Evolutionary conservation across 2,888 invertebrate species (phyloP).

Genomic region (Drosophila anceps): DNA sequence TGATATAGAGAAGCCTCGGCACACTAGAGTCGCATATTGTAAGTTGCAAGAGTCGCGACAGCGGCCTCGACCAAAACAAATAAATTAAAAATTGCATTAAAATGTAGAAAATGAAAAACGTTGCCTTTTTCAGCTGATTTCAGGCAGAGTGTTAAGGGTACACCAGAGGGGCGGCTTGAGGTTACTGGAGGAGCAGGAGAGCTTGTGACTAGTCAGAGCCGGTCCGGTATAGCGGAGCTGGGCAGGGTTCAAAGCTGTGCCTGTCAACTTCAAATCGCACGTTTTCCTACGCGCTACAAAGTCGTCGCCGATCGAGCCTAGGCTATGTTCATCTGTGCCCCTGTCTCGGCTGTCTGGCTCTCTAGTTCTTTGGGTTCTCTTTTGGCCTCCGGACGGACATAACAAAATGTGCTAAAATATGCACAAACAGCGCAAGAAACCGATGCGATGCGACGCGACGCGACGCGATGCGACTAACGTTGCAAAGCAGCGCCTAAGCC

Average conservation of each 20-base stretch:
- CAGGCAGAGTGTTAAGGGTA: constrained; percentile 28
- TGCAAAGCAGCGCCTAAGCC: constrained; percentile 47
- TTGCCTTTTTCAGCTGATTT: constrained; percentile 77
- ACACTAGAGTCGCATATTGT: constrained; percentile 33
- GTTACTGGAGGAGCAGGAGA: constrained; percentile 4
- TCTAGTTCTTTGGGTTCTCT: constrained; percentile 13
- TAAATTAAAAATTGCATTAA: constrained; percentile 82
- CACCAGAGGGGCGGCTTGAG: not conserved
- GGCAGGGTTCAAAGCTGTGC: constrained; percentile 72
- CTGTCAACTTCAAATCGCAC: constrained; percentile 82
- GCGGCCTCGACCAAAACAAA: constrained; percentile 70
- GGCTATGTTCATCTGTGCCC: constrained; percentile 33
- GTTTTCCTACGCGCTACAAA: constrained; percentile 79
- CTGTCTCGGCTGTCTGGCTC: constrained; percentile 30
- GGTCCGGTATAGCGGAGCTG: constrained; percentile 37
- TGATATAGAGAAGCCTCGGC: constrained; percentile 55
- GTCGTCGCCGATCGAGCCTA: constrained; percentile 57
- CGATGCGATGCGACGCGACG: constrained; percentile 29
- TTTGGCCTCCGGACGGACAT: constrained; percentile 39
- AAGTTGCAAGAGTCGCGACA: constrained; percentile 44
- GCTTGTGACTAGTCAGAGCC: constrained; percentile 11
- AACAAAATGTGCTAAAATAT: constrained; percentile 83
- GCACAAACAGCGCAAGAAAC: constrained; percentile 74
- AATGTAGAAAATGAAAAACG: constrained; percentile 80
- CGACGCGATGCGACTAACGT: constrained; percentile 26